Base-by-base conservation (phyloP, 2,888 invertebrate species). In the Lasioglossum zephyrum region DNA sequence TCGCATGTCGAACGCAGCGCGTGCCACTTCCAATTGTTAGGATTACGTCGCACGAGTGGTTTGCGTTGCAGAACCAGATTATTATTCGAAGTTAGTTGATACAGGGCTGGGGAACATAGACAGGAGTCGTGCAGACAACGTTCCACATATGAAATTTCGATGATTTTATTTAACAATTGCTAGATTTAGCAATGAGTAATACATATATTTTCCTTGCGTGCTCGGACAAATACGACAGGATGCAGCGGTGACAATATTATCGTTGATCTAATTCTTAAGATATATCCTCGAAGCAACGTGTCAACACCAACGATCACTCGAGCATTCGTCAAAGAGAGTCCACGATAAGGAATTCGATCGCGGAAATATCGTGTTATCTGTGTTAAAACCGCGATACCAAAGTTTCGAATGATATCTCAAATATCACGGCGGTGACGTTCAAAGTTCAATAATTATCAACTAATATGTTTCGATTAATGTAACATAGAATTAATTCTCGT, bases 171-270 rank as follows among this genome's bases (percentile, higher is more conserved):
- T 75, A 31, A 74, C 31, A 44, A 77, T 57, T 47, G 13, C 26
- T 31, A 39, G 72, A 26, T 70, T n/a, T 66, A 77, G 66, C 39
- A 63, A 69, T 26, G 36, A 77, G 69, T 76, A 73, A 76, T 73
- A 74, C 72, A 11, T 63, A 76, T 78, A 77, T 77, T 85, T 85
- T 73, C 41, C 41, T 84, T 77, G 77, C 36, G 41, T 53, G 47
- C 66, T 72, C 41, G 63, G 53, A 47, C 57, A 57, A 66, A 76
- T 76, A 78, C 31, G 57, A 26, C 74, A 75, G 47, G 70, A 69
- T 77, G 86, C 85, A 88, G 80, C 77, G 89, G 89, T 80, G 91
- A 91, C 91, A 92, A 92, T 92, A 92, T 91, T 90, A 47, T 74
- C 81, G 79, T 89, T 88, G 86, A 89, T 80, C 57, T 79, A 76